These are phyloP conservation scores for Glyphotaelius pellucidus DNA, from an alignment of 2,888 invertebrate species.

Conservation along the genomic window DNA sequence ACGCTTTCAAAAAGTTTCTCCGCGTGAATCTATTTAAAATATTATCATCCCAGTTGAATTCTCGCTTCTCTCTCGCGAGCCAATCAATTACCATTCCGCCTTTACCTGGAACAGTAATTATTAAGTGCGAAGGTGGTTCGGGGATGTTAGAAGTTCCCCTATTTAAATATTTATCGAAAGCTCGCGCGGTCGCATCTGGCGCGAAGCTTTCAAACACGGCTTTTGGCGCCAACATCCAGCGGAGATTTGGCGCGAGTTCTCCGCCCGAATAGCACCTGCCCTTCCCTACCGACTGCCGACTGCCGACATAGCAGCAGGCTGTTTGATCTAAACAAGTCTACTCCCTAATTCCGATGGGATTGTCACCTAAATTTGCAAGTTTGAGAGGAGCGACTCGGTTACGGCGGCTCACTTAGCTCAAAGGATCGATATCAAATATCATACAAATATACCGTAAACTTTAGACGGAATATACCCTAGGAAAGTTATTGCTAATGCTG, in stretches of 20 bases:
- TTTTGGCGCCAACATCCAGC: constrained; percentile 41
- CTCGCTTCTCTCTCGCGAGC: neutral
- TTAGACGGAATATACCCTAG: neutral
- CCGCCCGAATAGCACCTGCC: constrained; percentile 2
- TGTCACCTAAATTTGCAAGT: constrained; percentile 45
- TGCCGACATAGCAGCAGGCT: constrained; percentile 10
- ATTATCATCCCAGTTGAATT: constrained; percentile 12
- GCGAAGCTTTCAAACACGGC: constrained; percentile 47
- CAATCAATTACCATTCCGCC: constrained; percentile 51
- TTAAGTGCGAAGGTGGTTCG: constrained; percentile 55
- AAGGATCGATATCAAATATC: constrained; percentile 29
- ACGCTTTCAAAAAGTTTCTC: neutral
- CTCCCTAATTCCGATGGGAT: constrained; percentile 43
- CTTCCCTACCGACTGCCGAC: neutral
- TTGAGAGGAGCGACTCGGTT: constrained; percentile 36
- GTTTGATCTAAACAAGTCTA: constrained; percentile 15
- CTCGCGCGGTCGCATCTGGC: constrained; percentile 53
- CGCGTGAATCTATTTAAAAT: constrained; percentile 17
- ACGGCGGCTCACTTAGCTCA: neutral
- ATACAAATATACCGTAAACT: neutral
- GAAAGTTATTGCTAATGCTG: neutral
- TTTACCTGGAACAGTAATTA: constrained; percentile 63
- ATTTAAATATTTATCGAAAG: constrained; percentile 65
- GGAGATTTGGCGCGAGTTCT: neutral
- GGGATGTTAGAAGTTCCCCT: constrained; percentile 60